Evolutionary conservation across 2,797 vertebrate species (phyloP), one percentile per base, ranked within the genome.

Genomic region (Hapalemur alaotrensis): DNA sequence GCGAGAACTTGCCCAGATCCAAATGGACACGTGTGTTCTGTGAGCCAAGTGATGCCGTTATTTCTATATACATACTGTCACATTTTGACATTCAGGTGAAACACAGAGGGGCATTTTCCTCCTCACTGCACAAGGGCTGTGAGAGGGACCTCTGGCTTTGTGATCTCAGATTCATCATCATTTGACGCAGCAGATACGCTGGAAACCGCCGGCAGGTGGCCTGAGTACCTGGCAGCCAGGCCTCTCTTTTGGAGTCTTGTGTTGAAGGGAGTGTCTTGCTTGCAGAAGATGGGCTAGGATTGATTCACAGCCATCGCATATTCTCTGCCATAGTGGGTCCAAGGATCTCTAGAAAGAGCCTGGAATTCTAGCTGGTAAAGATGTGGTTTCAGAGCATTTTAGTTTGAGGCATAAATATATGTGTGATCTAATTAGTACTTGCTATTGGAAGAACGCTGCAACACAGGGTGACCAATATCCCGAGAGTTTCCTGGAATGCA

Each of bases 361-460:
- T 86, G 57, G 20, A 76, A 95, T 95, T 89, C 14, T 41, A 96
- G 52, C 13, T 54, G 61, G 17, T 54, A 75, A 90, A 81, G 41
- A 69, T 87, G 5, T n/a, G 23, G 12, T 91, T 88, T 96, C 67
- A 80, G 50, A 52, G 17, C 38, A 38, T 61, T 82, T 95, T 72
- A 25, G 1, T 57, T 80, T 69, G 35, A 32, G 13, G 0, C 28
- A 79, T 61, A 97, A 78, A 52, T 41, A 52, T 4, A 14, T 52
- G 14, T 72, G 35, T 35, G 32, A 91, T 73, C 7, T 93, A 87
- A 91, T 78, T 93, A 92, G 4, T n/a, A 17, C 4, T 22, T 83
- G n/a, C 2, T 70, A 48, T 76, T 95, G 91, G 79, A 94, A 61
- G 35, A 95, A 80, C 23, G 65, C n/a, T 92, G 28, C 9, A 89